These are phyloP conservation scores for Drosophila ercepeae DNA, from an alignment of 1,140 invertebrate species.

Conservation along the genomic window DNA sequence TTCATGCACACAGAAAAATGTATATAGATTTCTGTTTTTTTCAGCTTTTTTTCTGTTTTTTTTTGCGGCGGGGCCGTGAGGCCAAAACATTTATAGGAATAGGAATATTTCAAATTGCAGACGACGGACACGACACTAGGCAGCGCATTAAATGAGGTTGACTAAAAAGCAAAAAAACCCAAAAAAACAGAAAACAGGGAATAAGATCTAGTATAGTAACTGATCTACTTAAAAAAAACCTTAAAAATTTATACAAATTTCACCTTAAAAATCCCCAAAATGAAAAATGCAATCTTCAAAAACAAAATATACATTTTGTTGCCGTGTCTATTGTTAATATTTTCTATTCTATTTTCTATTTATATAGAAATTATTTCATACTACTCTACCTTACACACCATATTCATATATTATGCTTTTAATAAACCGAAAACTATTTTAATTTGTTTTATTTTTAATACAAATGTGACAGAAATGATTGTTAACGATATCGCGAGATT, in stretches of 20 bases:
- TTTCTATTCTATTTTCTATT: constrained; percentile 39
- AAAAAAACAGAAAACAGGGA: constrained; percentile 38
- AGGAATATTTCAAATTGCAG: constrained; percentile 72
- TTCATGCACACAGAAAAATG: constrained; percentile 25
- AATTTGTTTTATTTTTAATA: constrained; percentile 78
- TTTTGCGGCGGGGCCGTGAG: constrained; percentile 54
- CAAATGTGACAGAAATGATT: constrained; percentile 75
- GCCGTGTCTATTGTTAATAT: background rate
- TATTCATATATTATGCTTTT: constrained; percentile 25
- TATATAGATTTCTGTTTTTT: constrained; percentile 13
- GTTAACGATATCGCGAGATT: constrained; percentile 70
- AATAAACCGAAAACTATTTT: constrained; percentile 67
- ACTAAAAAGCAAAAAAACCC: constrained; percentile 47
- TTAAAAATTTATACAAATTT: background rate
- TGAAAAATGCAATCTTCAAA: constrained; percentile 48
- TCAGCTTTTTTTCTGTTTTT: no score
- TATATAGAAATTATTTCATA: constrained; percentile 73
- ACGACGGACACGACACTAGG: constrained; percentile 32
- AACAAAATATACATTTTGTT: constrained; percentile 25
- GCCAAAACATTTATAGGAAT: constrained; percentile 75
- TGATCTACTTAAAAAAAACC: constrained; percentile 3
- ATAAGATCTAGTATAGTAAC: background rate
- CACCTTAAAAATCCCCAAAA: constrained; percentile 7
- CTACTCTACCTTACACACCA: constrained; percentile 20
- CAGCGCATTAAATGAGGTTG: constrained; percentile 57